Evolutionary conservation across 2,797 vertebrate species (phyloP), one percentile per base, ranked within the genome.

Genomic region (Aplochiton taeniatus): DNA sequence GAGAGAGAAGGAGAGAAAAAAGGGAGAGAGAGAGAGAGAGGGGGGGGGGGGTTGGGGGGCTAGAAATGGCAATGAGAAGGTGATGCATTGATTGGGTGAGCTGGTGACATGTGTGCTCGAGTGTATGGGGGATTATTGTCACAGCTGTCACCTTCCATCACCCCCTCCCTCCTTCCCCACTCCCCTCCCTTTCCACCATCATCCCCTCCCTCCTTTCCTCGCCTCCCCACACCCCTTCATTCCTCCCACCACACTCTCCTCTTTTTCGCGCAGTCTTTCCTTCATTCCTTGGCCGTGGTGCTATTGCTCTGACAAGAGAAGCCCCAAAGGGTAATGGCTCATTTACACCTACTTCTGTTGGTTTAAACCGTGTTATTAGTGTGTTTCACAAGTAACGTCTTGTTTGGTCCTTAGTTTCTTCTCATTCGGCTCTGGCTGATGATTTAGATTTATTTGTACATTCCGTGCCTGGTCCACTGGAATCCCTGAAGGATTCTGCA

Each of bases 201-300:
- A 79, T 63, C 67, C 59, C 18, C 8, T 55, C 56, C 55, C 9
- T 74, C 50, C 45, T 16, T 16, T 12, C 43, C n/a, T 49, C 49
- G 44, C 56, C 17, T 43, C 46, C 31, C 45, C 12, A 17, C 47
- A 14, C 52, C 12, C 17, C 4, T 14, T 17, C n/a, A 18, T 18
- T 42, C 11, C 64, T 66, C 61, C 66, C 51, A 47, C 59, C 58
- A 77, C 69, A 75, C 73, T 80, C 74, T 60, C 45, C 42, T 56
- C 46, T 71, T 63, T 58, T 66, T 77, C 76, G 66, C 63, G 70
- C 69, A 20, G 13, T 57, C 65, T 85, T 78, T 77, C 73, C 79
- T 68, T 16, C 79, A 86, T 84, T 81, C 85, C 56, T 69, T 71
- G 77, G 77, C 64, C 47, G 69, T 55, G 43, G 71, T 11, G 47